Evolutionary conservation across 2,888 invertebrate species (phyloP), one percentile per base, ranked within the genome.

Genomic region (Spisula solida): DNA sequence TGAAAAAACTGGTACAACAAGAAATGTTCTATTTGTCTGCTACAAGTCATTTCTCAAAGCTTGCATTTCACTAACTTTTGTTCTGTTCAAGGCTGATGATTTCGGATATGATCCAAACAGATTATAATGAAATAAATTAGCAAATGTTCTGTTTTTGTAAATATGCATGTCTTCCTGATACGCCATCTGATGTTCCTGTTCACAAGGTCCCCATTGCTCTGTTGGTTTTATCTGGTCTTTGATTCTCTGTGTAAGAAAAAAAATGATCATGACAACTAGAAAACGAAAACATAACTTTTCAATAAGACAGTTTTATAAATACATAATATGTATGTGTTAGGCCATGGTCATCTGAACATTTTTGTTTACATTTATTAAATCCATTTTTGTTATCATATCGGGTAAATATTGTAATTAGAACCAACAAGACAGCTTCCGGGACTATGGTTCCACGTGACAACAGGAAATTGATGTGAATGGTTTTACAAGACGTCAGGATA

Each of bases 131-230:
- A 82, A 47, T 25, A 82, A 31, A 55, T 82, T 66, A 31, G 10
- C 66, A n/a, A 82, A 82, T 34, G 66, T 66, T 70, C 82, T 66
- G 1, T 82, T 29, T 12, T 47, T 47, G 25, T 82, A 82, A 6
- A 47, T 16, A 20, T 0, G 16, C 25, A 47, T 82, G 16, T 82
- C 34, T 31, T 66, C 66, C 14, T 47, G 47, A 16, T 47, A 82
- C 34, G 41, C 66, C 1, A 4, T 66, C 16, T n/a, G 14, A 29
- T 47, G 41, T n/a, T 47, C 47, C n/a, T 25, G 29, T n/a, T 82
- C 82, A 48, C 66, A 82, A n/a, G 82, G 82, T 47, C 82, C 82
- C 82, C 82, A 82, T 10, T 66, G 12, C 16, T 82, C 82, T n/a
- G 66, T 47, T 25, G 82, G 82, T 70, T 25, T 82, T 1, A 70